These are phyloP conservation scores for Dromius quadrimaculatus DNA, from an alignment of 2,888 invertebrate species.

Conservation along the genomic window DNA sequence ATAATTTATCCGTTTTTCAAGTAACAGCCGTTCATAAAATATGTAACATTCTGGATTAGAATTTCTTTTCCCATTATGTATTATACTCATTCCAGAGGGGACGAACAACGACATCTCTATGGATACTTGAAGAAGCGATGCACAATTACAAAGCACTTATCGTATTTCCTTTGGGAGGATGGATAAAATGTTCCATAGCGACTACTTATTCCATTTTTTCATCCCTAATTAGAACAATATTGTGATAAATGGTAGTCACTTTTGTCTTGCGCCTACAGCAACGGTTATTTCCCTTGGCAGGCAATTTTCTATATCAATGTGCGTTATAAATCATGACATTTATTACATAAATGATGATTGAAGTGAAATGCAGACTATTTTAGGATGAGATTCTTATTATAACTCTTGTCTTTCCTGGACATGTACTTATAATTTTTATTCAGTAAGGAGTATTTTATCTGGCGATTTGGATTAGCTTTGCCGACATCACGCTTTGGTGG, in stretches of 20 bases:
- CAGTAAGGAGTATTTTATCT: too few species aligned
- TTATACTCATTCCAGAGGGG: constrained; percentile 1
- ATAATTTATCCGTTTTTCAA: background rate
- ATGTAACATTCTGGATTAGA: constrained; percentile 11
- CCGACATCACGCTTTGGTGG: too few species aligned
- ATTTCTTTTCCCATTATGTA: constrained; percentile 10
- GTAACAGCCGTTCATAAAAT: background rate
- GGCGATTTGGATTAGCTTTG: too few species aligned
- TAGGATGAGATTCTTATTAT: background rate
- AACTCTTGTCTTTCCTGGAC: too few species aligned
- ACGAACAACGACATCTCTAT: constrained; percentile 5
- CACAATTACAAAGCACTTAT: constrained; percentile 27
- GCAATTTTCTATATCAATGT: constrained; percentile 25
- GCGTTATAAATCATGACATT: constrained; percentile 16
- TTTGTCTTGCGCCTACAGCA: constrained; percentile 8
- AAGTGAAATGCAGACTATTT: constrained; percentile 2
- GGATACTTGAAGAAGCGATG: constrained; percentile 12
- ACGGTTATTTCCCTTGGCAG: constrained; percentile 40
- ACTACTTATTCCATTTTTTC: constrained; percentile 24
- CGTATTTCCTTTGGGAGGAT: constrained; percentile 35
- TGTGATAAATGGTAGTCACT: constrained; percentile 38
- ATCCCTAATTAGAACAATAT: constrained; percentile 43
- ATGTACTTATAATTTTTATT: too few species aligned
- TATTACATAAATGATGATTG: constrained; percentile 41
- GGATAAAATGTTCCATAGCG: constrained; percentile 15